Conservation (phyloP, 2,888 invertebrate genomes). For the Drepanosiphum platanoidis region DNA sequence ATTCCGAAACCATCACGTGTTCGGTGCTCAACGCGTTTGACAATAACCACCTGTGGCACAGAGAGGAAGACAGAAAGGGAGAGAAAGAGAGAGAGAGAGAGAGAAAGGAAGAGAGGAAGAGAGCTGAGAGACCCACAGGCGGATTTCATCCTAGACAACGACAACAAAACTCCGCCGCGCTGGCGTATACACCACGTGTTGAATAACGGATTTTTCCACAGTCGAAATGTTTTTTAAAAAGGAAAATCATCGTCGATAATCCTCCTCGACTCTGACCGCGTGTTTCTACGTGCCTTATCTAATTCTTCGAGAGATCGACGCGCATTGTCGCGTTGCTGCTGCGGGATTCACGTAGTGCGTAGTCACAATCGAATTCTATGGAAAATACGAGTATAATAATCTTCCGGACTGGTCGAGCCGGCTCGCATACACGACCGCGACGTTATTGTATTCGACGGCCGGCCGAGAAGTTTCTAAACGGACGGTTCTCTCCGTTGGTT, state of each 20-base stretch:
- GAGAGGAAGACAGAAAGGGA: no score
- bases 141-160: constrained; percentile 16
- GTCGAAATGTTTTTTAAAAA: background rate
- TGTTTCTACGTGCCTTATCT: background rate
- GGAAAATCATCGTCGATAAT: constrained; percentile 11
- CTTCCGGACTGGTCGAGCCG: background rate
- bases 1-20: constrained; percentile 12
- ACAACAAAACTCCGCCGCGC: no score
- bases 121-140: background rate
- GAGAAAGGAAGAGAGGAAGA: no score
- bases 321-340: no score
- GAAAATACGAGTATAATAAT: constrained; percentile 19
- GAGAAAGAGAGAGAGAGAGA: no score
- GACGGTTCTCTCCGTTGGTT: background rate
- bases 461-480: background rate
- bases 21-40: constrained; percentile 15
- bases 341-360: constrained; percentile 9
- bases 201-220: constrained; percentile 21
- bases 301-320: constrained; percentile 1
- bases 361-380: background rate
- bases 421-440: background rate
- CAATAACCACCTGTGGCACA: constrained; percentile 54
- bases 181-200: background rate
- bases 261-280: background rate
- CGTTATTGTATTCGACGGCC: background rate